Conservation (phyloP, 2,888 invertebrate genomes). For the Volucella inanis region DNA sequence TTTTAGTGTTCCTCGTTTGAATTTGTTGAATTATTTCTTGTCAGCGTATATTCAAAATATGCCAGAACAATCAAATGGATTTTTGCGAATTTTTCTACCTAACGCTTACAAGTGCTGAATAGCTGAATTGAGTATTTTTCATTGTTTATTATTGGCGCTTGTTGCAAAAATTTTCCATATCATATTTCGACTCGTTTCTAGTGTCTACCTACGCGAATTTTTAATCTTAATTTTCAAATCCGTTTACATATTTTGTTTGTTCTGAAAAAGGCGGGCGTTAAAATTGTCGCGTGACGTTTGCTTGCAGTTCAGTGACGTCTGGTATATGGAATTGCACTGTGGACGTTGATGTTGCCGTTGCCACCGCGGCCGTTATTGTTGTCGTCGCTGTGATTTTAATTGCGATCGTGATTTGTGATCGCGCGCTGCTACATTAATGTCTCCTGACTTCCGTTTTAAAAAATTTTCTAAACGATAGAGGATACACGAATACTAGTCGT, state of each 20-base stretch:
- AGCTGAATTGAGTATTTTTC: slow-evolving; percentile 21
- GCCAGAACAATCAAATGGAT: not conserved
- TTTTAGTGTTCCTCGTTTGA: too few species aligned
- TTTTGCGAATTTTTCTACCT: not conserved
- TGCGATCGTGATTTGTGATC: slow-evolving; percentile 51
- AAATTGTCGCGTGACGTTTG: slow-evolving; percentile 43
- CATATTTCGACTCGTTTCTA: slow-evolving; percentile 12
- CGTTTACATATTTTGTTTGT: slow-evolving; percentile 53
- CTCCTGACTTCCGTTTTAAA: too few species aligned
- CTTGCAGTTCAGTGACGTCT: slow-evolving; percentile 60
- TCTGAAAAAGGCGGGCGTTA: slow-evolving; percentile 8
- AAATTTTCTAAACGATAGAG: too few species aligned
- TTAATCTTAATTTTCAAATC: not conserved
- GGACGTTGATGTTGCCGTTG: too few species aligned
- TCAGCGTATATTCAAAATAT: slow-evolving; percentile 9
- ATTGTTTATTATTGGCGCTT: not conserved
- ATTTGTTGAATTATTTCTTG: not conserved
- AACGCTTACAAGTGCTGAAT: slow-evolving; percentile 4
- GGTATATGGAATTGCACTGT: slow-evolving; percentile 15
- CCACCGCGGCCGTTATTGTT: too few species aligned
- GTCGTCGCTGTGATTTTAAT: slow-evolving; percentile 16
- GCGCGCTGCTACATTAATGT: slow-evolving; percentile 12
- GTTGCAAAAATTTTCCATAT: not conserved
- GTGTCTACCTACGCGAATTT: slow-evolving; percentile 9
- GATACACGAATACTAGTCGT: too few species aligned